phyloP scores from a whole-genome alignment of 1,140 invertebrate genomes.

The Euura saliciscinereae region DNA sequence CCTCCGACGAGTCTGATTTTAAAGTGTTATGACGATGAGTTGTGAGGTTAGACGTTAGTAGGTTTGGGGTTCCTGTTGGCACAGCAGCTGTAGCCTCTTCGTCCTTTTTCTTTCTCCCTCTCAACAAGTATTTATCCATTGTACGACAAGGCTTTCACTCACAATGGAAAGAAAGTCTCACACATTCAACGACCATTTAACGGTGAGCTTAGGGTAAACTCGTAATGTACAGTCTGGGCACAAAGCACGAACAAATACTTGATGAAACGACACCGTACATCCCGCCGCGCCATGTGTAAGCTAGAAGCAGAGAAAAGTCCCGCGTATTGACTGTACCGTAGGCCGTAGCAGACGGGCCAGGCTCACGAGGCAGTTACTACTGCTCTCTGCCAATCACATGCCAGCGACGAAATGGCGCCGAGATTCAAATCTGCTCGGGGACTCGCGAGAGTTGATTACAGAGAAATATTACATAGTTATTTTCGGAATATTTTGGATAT shows the following conservation, averaged over 20 bases:
- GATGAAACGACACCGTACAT: not conserved
- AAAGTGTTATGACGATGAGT: not conserved
- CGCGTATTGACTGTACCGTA: not conserved
- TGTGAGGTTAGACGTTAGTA: not conserved
- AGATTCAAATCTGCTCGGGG: not conserved
- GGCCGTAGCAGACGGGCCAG: not conserved
- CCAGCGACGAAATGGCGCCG: not conserved
- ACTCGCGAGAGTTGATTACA: not conserved
- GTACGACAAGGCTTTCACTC: not conserved
- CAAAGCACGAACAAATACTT: not conserved
- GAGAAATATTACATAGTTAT: not conserved
- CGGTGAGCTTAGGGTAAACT: not conserved
- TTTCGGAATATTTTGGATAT: not conserved
- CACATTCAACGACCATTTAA: not conserved
- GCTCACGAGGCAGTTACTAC: not conserved
- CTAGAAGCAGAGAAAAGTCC: not conserved
- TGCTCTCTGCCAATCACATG: not conserved
- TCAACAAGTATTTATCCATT: not conserved
- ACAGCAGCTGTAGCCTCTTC: not conserved
- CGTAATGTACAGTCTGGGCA: not conserved
- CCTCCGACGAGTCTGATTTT: not conserved
- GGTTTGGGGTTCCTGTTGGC: not conserved
- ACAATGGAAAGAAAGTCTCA: not conserved
- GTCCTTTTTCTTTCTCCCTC: constrained; percentile 1
- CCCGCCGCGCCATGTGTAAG: not conserved